Evolutionary conservation across 2,888 invertebrate genomes (phyloP), one percentile per base, ranked within the genome.

Genomic region (Agrotis segetum): DNA sequence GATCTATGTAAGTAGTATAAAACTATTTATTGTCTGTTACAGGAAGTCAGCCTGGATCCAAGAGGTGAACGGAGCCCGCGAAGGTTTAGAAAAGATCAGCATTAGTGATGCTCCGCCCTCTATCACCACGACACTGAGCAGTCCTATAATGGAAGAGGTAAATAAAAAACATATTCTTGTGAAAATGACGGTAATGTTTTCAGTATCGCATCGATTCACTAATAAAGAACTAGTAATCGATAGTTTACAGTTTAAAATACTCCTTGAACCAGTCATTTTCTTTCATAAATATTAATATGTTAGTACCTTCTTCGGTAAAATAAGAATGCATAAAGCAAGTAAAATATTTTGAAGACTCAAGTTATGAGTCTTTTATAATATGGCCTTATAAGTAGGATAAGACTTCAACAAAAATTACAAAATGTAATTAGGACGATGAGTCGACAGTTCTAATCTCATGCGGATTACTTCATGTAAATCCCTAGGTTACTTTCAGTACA

Each of bases 121-220:
- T 67, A 96, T 95, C 77, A 96, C 91, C 34, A 88, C 92, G 24
- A 90, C 96, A 46, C 94, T 97, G 52, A 95, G 92, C 81, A 96
- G 96, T 81, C 96, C 96, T 21, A 93, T 96, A 52, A 96, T 97
- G 95, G 97, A 97, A 90, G 96, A 96, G 94, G 97, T 97, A n/a
- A n/a, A n/a, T n/a, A n/a, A n/a, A n/a, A n/a, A n/a, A n/a, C n/a
- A n/a, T n/a, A n/a, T n/a, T n/a, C 17, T 46, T 14, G 14, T 5
- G 16, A n/a, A 4, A 24, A 14, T 21, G 34, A 7, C 7, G 34
- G 34, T 34, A 34, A 7, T 34, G 7, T 7, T 7, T 34, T 7
- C 34, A 34, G 34, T 7, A 34, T 34, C 7, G 34, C 34, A 34
- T 34, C 0, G 1, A 7, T 6, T 3, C 34, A 34, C 34, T 34